phyloP scores from a whole-genome alignment of 2,113 vertebrate species.

The Rafetus swinhoei region DNA sequence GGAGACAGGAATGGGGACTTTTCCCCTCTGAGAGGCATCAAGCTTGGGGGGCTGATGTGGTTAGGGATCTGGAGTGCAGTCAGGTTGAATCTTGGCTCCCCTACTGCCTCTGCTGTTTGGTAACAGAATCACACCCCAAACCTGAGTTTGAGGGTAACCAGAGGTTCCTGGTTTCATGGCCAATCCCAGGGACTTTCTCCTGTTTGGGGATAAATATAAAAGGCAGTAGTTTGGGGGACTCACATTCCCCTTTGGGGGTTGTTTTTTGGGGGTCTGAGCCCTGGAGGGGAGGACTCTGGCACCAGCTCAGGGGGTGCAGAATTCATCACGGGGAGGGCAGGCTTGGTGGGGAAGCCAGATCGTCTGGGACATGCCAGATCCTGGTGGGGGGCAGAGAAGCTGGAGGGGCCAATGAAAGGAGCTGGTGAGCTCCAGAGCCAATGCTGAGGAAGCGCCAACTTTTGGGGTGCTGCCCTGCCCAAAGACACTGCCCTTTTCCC shows the following conservation, averaged over 20 bases:
- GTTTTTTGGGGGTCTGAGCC: no score
- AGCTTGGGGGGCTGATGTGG: neutral
- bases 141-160: neutral
- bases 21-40: no score
- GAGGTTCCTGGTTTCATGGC: neutral
- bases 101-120: neutral
- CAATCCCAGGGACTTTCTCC: neutral
- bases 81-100: neutral
- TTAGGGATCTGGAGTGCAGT: neutral
- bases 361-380: neutral
- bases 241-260: neutral
- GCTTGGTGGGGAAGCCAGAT: neutral
- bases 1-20: no score
- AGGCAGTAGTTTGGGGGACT: neutral
- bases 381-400: no score
- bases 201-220: neutral
- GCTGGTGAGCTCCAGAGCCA: no score
- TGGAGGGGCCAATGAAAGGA: neutral
- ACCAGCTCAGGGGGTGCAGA: neutral
- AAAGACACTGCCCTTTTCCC: neutral
- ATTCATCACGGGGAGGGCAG: neutral
- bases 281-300: neutral
- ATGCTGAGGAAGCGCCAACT: neutral
- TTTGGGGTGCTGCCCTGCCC: neutral
- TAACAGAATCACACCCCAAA: neutral